Evolutionary conservation across 2,113 vertebrate species (phyloP).

Genomic region (Antigone vipio): DNA sequence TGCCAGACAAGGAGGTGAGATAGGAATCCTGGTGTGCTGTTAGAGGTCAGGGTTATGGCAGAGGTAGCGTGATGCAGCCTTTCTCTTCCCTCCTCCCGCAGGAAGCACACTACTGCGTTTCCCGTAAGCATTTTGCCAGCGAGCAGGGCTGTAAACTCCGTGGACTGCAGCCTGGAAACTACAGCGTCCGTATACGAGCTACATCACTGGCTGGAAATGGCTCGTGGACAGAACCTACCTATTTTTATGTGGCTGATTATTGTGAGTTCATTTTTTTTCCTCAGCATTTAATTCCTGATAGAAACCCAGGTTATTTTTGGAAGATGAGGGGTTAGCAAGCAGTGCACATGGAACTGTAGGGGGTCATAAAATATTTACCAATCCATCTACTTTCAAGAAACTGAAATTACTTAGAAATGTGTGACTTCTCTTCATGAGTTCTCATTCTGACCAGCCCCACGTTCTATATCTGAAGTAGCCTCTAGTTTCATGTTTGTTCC

Average conservation of each 20-base stretch:
- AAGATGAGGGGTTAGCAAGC: neutral
- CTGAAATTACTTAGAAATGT: neutral
- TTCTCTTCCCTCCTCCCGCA: conserved; percentile 18
- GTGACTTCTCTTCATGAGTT: neutral
- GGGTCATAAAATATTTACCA: neutral
- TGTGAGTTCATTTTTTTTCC: conserved; percentile 72
- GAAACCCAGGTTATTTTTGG: neutral
- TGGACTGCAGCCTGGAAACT: conserved; percentile 88
- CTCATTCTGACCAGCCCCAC: neutral
- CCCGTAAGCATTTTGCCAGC: conserved; percentile 81
- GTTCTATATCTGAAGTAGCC: neutral
- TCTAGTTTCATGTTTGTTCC: neutral
- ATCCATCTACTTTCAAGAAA: neutral
- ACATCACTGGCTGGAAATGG: conserved; percentile 94
- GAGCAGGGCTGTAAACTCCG: conserved; percentile 81
- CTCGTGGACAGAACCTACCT: conserved; percentile 88
- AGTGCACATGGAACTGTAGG: neutral
- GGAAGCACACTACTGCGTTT: conserved; percentile 86
- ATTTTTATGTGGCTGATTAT: conserved; percentile 87
- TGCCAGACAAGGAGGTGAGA: neutral
- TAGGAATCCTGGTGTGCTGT: rapidly evolving
- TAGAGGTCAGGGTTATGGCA: neutral
- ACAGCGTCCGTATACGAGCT: conserved; percentile 89
- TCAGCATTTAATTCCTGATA: neutral
- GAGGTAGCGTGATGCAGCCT: rapidly evolving